phyloP scores from a whole-genome alignment of 2,888 invertebrate species.

The Heliconius sara region DNA sequence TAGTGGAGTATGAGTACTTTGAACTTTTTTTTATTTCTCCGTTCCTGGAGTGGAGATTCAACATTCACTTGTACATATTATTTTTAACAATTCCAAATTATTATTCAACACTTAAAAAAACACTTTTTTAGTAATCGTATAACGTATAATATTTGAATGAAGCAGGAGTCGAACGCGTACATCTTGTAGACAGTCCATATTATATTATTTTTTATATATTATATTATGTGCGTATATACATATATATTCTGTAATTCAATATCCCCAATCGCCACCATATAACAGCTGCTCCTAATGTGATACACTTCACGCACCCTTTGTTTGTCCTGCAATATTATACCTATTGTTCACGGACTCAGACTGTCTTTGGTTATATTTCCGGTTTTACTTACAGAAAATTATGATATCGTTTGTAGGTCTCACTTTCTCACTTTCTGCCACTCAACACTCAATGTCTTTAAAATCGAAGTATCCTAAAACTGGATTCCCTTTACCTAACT shows the following conservation, averaged over 20 bases:
- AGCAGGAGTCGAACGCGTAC: no score
- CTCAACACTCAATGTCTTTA: no score
- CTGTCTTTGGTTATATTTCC: neutral
- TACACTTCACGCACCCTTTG: slow-evolving; percentile 24
- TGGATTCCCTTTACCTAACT: no score
- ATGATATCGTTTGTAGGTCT: neutral
- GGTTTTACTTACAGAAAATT: neutral
- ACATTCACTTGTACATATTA: no score
- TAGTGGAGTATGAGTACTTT: no score
- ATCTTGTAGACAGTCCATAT: neutral
- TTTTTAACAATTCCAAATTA: no score
- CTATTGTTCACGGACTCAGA: neutral
- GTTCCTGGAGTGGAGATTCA: no score
- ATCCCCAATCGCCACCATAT: neutral
- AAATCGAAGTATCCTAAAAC: no score
- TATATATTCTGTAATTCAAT: neutral
- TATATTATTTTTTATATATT: neutral
- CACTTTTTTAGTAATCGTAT: no score
- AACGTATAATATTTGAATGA: no score
- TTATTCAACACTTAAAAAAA: no score
- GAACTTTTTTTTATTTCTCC: no score
- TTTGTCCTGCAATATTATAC: slow-evolving; percentile 18
- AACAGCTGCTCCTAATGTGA: slow-evolving; percentile 23
- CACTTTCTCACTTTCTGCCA: neutral
- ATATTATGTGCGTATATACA: neutral